Evolutionary conservation across 2,797 vertebrate species (phyloP), one percentile per base, ranked within the genome.

Genomic region (Onychomys leucogaster): DNA sequence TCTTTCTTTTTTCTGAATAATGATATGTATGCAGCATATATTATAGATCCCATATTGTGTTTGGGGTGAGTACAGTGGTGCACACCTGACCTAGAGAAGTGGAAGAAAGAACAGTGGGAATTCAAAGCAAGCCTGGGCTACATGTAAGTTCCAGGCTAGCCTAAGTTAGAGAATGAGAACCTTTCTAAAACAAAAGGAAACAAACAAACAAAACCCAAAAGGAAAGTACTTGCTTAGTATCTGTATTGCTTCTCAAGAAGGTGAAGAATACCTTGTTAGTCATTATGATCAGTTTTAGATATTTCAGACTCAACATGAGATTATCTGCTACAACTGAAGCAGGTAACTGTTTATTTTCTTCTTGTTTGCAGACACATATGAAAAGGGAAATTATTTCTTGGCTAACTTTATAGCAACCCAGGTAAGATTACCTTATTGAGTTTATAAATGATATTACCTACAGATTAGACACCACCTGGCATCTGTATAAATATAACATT

Each of bases 331-430:
- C 2, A 69, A 32, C n/a, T 43, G 55, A 86, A 85, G 16, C 23
- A 57, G 43, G 2, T 46, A 67, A 1, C 61, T 78, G 6, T 2
- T 91, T 84, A 32, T 85, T 92, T 77, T 97, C 43, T 34, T 82
- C 69, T 97, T 95, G 32, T 32, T 90, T 95, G 52, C 80, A 99
- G 98, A 98, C 75, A 98, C 98, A 2, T 98, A 98, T 93, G 98
- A 98, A 97, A 97, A 98, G 0, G 98, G 97, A 57, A 43, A 90
- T 9, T 98, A 98, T 92, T 97, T 98, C 41, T 94, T 98, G 52
- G 98, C 96, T 67, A 92, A 97, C 5, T 98, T 99, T 92, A 97
- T 13, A 93, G 98, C 93, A 96, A 69, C 90, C 11, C 61, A 90
- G 97, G 98, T 99, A 97, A 92, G 91, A 80, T 27, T 65, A 32